These are phyloP conservation scores for Agonopterix arenella DNA, from an alignment of 2,888 invertebrate species.

Conservation along the genomic window DNA sequence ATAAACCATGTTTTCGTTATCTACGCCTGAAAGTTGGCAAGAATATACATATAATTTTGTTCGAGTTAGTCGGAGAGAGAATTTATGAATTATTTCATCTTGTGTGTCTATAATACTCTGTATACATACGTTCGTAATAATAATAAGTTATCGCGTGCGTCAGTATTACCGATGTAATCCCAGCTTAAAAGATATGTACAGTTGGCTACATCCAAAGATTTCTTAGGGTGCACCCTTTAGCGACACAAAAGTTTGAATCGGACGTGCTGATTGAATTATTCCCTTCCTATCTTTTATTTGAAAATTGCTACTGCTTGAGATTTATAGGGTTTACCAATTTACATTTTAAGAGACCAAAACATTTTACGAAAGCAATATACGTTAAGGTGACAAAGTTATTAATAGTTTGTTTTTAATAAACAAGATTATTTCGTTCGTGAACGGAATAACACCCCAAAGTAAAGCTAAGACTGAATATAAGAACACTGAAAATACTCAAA, in stretches of 20 bases:
- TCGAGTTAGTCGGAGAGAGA: too few relatives aligned
- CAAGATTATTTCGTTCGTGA: conserved; percentile 37
- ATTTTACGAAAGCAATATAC: neutral
- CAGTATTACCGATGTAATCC: too few relatives aligned
- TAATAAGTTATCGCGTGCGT: too few relatives aligned
- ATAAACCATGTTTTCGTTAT: too few relatives aligned
- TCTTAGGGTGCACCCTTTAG: conserved; percentile 29
- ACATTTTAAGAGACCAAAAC: too few relatives aligned
- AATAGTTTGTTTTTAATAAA: conserved; percentile 29
- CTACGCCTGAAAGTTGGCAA: too few relatives aligned
- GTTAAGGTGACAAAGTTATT: conserved; percentile 4
- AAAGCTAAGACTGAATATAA: conserved; percentile 33
- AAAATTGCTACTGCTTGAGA: too few relatives aligned
- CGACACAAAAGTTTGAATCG: conserved; percentile 43
- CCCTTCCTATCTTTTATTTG: conserved; percentile 20
- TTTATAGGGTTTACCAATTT: too few relatives aligned
- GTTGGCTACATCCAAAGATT: conserved; percentile 43
- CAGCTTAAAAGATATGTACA: conserved; percentile 52
- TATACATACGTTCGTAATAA: too few relatives aligned
- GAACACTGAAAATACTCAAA: conserved; percentile 48
- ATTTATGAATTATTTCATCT: too few relatives aligned
- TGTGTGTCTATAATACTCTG: too few relatives aligned
- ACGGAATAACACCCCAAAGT: conserved; percentile 50
- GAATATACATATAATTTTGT: too few relatives aligned
- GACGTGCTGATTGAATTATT: conserved; percentile 40